Conservation (phyloP, 2,888 invertebrate genomes). For the Phaedon cochleariae region DNA sequence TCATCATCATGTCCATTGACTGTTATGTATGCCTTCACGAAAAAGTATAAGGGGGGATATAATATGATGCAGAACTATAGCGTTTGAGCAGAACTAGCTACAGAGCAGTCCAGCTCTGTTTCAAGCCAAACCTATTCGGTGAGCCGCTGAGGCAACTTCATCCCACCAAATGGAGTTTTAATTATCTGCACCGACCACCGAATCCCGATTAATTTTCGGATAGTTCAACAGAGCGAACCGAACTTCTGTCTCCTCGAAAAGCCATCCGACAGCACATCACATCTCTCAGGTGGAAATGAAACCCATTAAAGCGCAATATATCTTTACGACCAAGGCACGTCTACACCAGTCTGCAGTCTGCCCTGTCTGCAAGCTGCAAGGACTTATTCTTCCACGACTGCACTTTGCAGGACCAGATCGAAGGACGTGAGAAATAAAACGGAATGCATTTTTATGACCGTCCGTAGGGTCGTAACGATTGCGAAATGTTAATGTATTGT, state of each 20-base stretch:
- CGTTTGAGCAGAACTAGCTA: no score
- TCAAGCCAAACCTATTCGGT: no score
- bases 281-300: conserved; percentile 56
- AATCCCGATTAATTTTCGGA: no score
- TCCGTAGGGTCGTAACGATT: conserved; percentile 53
- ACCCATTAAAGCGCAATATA: conserved; percentile 56
- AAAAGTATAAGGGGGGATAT: no score
- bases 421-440: conserved; percentile 48
- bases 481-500: conserved; percentile 56
- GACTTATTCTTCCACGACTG: conserved; percentile 22
- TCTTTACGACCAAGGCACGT: conserved; percentile 52
- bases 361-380: conserved; percentile 19
- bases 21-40: no score
- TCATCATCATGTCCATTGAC: no score
- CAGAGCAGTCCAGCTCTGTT: no score
- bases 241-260: neutral
- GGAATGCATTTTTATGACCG: conserved; percentile 52
- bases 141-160: no score
- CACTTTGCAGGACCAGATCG: conserved; percentile 36
- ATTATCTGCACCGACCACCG: no score
- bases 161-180: no score
- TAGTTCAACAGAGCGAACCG: no score
- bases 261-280: neutral
- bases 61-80: no score
- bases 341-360: conserved; percentile 25